Evolutionary conservation across 2,113 vertebrate species (phyloP), one percentile per base, ranked within the genome.

Genomic region (Nesogale talazaci): DNA sequence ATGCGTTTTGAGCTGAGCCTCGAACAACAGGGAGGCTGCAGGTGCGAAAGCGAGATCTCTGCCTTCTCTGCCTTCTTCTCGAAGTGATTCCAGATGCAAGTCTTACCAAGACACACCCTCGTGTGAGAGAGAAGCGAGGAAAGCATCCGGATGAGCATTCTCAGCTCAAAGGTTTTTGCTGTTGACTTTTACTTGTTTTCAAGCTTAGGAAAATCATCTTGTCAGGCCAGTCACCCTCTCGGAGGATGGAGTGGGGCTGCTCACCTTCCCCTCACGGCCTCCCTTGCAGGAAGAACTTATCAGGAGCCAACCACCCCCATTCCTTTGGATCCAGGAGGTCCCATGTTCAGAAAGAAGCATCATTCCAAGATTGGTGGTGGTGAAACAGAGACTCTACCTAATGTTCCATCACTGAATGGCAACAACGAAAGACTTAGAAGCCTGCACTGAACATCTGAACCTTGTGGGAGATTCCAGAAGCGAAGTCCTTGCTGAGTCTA

Each of bases 1-100:
- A 52, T 52, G 57, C 63, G 17, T 84, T 94, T 52, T 84, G 75
- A 34, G 17, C 34, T 67, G 56, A 72, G 6, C 46, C 34, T 94
- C 70, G 25, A 87, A 81, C 2, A 10, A 20, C 22, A 25, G n/a
- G 27, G 77, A 81, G 23, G 20, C 22, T 16, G 63, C 46, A 31
- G 8, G 42, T 31, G 29, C 20, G 38, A 75, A 61, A 40, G 1
- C 2, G 25, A 38, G 27, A 42, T 76, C 34, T 83, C 25, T 25
- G 25, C 42, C 59, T 31, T 67, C 34, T 83, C 19, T 20, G 20
- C 34, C 59, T 78, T 77, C 63, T 75, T 56, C 10, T 25, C 25
- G 2, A 77, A 72, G 61, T 65, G 36, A 3, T 61, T 42, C 12
- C 27, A 69, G 57, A 63, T 20, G 11, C 65, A 16, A 25, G 36